Percentiles rank a stretch among this genome's conserved stretches.
Conservation (phyloP, 2,113 vertebrate genomes). For the Poeciliopsis prolifica region DNA sequence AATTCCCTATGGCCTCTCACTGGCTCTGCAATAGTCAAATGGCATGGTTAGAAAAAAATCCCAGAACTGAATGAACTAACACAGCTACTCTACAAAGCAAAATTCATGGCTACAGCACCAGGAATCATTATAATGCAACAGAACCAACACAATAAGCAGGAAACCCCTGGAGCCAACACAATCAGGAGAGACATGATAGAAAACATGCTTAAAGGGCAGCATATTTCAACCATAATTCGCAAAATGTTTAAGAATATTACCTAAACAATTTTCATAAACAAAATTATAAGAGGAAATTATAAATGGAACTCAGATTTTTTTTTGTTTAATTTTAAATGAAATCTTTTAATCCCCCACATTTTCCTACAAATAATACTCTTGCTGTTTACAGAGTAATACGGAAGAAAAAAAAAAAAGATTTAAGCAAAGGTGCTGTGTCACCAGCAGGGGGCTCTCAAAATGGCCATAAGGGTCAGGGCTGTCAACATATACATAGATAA, state of each 20-base stretch:
- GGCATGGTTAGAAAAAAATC: too few relatives aligned
- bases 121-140: too few relatives aligned
- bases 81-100: too few relatives aligned
- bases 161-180: too few relatives aligned
- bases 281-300: neutral
- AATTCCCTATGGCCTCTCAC: too few relatives aligned
- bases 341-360: neutral
- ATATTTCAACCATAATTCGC: slow-evolving; percentile 18
- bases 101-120: too few relatives aligned
- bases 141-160: neutral
- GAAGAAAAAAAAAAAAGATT: neutral
- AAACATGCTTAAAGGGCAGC: slow-evolving; percentile 1
- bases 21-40: too few relatives aligned
- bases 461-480: too few relatives aligned
- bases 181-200: too few relatives aligned
- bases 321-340: neutral
- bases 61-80: too few relatives aligned
- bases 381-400: neutral
- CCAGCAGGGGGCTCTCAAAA: neutral
- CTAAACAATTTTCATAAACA: neutral
- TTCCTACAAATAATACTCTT: neutral
- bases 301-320: neutral
- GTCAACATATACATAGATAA: neutral
- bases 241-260: slow-evolving; percentile 36
- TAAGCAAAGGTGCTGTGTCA: neutral